Evolutionary conservation across 2,113 vertebrate genomes (phyloP), one percentile per base, ranked within the genome.

Genomic region (Grus americana): DNA sequence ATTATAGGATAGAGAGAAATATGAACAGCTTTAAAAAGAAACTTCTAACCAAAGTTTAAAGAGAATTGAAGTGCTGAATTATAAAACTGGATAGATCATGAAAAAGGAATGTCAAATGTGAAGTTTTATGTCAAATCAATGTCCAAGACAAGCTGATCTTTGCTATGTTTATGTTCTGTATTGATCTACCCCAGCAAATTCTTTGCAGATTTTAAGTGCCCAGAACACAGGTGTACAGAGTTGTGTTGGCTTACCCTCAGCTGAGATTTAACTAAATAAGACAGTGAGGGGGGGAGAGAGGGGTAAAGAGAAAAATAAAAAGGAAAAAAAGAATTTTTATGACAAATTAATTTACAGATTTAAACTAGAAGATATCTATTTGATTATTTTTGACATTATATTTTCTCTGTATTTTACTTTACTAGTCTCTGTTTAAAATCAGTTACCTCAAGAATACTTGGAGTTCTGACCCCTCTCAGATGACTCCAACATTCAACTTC

Each of bases 121-220:
- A 96, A 94, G 55, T 30, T 36, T 89, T 81, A 80, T 91, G 62
- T 92, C 85, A 96, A 95, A 95, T 97, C 91, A 88, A 93, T 93
- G 85, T 75, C 67, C 49, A 79, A 62, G 61, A 88, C 92, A 86
- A 47, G 68, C 19, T 95, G 93, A 96, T 95, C 87, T 92, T 95
- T 85, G 58, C 72, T 90, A n/a, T 91, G 92, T 78, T 96, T 96
- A 80, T 50, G 66, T 81, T 96, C 58, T 88, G 17, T n/a, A 96
- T 81, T 95, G 94, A 97, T 94, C 42, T 97, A 90, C 67, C 42
- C 75, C 78, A 90, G 79, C n/a, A 97, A 95, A 72, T 67, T 54
- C 26, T 79, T 67, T 46, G 27, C 44, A 90, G 42, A 63, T 47
- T 93, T 68, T 78, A 83, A 89, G 57, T 68, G 83, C 46, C 23